Evolutionary conservation across 2,888 invertebrate genomes (phyloP), one percentile per base, ranked within the genome.

Genomic region (Scelioninae gen. 1): DNA sequence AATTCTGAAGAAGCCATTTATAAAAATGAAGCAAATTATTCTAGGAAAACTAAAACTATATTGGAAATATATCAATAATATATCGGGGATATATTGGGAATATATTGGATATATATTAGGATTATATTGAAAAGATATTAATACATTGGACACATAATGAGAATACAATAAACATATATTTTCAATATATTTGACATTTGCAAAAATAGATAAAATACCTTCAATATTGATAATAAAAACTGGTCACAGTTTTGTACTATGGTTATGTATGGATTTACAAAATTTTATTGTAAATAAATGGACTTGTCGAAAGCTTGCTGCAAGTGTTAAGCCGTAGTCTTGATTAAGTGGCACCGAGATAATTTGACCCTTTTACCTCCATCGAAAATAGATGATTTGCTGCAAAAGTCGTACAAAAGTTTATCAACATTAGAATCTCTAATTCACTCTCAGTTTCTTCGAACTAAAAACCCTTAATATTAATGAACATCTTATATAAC

Each of bases 381-480:
- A 91, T 82, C 90, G 89, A 88, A 90, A 90, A 86, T 91, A 91
- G 84, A 91, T 89, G 78, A 89, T 86, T 89, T 90, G 88, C 82
- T 85, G 85, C 45, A 87, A 87, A 86, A 83, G 58, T 62, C 13
- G 15, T n/a, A 47, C 32, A 68, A 60, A 10, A 0, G 11, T 15
- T 15, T 9, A 29, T 55, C 51, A 49, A 49, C 7, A 45, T 31
- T 16, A 53, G 0, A 16, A 29, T n/a, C 38, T 11, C 4, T 23
- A 23, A 23, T 23, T 4, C 23, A 23, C 23, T 23, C 23, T n/a
- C 32, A 68, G 53, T 58, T 34, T 58, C 38, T 38, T 71, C 49
- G 56, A 32, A 69, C 45, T 10, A 31, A 31, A 49, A 34, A 29
- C 58, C 40, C 23, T 23, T 23, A 23, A 2, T 23, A 23, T 23